phyloP scores from a whole-genome alignment of 2,888 invertebrate genomes.

The Drosophila paracracens region DNA sequence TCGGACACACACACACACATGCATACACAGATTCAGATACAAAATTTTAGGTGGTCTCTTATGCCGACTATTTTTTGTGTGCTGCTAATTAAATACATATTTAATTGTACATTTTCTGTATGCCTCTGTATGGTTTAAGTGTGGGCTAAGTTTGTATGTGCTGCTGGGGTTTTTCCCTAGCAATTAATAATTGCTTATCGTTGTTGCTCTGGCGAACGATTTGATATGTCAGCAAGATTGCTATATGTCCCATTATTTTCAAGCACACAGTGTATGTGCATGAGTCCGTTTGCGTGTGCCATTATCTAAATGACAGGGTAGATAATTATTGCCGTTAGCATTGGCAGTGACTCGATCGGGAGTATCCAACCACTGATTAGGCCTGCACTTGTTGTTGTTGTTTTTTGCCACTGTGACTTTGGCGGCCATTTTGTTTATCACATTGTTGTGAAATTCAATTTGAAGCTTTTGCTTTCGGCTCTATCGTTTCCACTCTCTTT shows the following conservation, averaged over 20 bases:
- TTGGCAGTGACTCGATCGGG: slow-evolving; percentile 7
- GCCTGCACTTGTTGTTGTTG: slow-evolving; percentile 40
- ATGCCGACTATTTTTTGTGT: slow-evolving; percentile 16
- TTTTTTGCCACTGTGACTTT: slow-evolving; percentile 18
- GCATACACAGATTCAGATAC: background rate
- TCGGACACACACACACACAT: background rate
- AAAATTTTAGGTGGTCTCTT: slow-evolving; percentile 6
- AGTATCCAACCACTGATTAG: slow-evolving; percentile 67
- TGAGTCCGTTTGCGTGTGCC: slow-evolving; percentile 26
- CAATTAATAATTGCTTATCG: slow-evolving; percentile 60
- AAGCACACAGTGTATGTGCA: slow-evolving; percentile 10
- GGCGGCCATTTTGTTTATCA: slow-evolving; percentile 56
- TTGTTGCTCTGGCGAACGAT: slow-evolving; percentile 45
- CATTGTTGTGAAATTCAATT: slow-evolving; percentile 66
- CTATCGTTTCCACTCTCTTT: background rate
- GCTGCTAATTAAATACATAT: slow-evolving; percentile 24
- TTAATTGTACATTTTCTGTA: slow-evolving; percentile 14
- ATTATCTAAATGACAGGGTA: slow-evolving; percentile 57
- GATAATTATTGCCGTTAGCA: slow-evolving; percentile 38
- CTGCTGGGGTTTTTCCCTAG: slow-evolving; percentile 59
- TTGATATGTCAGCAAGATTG: slow-evolving; percentile 60
- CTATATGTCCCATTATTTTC: slow-evolving; percentile 39
- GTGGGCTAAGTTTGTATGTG: slow-evolving; percentile 5
- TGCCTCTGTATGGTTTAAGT: background rate
- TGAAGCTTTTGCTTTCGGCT: slow-evolving; percentile 46